Evolutionary conservation across 2,888 invertebrate species (phyloP), one percentile per base, ranked within the genome.

Genomic region (Lottia gigantea): DNA sequence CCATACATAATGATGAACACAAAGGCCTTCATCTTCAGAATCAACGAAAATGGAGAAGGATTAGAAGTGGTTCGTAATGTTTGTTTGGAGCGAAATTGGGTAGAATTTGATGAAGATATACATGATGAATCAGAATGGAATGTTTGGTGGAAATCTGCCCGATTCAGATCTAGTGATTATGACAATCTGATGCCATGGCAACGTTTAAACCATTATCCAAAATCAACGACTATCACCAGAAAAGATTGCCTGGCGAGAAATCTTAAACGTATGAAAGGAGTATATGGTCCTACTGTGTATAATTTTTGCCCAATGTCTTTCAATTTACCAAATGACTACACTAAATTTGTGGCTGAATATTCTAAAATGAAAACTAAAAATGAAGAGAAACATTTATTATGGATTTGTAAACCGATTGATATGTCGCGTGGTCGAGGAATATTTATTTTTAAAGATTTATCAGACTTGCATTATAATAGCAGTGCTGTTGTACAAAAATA

Each of bases 381-480:
- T 8, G 76, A 76, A 45, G 78, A 77, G 49, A 80, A 88, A 11
- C 89, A 89, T 26, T 71, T 85, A 45, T 81, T 86, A 15, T 95
- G 95, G 95, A 95, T 95, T 75, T 95, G 94, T 86, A 95, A 95
- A 84, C 95, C 95, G 0, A 94, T 95, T 0, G 94, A 94, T 0
- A 93, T 94, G 87, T 95, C 95, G 79, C 93, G 95, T 88, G 95
- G 95, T 12, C 91, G 93, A 83, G 95, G 95, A 66, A 95, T 95
- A 74, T 94, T 94, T 82, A 88, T 95, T 40, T 95, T 95, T 87
- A 91, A 93, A 86, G 95, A 87, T 69, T 76, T 86, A 40, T 82
- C 83, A 0, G 82, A 85, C 49, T 76, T 86, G 16, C 92, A 92
- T 14, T 95, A 95, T 87, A 93, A 94, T 76, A 92, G 92, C 71